Conservation (phyloP, 1,140 invertebrate species). For the Macrocentrus cingulum region DNA sequence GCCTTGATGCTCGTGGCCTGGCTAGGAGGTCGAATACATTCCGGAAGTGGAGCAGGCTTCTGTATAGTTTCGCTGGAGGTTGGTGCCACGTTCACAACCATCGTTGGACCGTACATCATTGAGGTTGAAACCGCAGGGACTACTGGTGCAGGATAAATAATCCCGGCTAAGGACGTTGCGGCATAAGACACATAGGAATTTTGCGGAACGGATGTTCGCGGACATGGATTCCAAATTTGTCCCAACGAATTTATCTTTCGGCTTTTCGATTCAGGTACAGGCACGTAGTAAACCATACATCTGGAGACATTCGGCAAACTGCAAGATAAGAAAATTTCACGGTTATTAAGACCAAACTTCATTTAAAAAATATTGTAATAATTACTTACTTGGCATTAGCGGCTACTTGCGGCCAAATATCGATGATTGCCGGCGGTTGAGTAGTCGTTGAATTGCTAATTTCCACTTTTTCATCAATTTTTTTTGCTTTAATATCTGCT, state of each 20-base stretch:
- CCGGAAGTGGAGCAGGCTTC: neutral
- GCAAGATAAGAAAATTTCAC: neutral
- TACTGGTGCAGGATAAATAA: conserved; percentile 62
- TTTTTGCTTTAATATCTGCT: conserved; percentile 18
- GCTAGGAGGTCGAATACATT: conserved; percentile 55
- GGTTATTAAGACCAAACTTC: conserved; percentile 2
- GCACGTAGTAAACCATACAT: conserved; percentile 63
- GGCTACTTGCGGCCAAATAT: conserved; percentile 66
- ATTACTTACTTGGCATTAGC: conserved; percentile 27
- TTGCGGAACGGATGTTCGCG: neutral
- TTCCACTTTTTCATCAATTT: conserved; percentile 29
- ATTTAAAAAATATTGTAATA: conserved; percentile 24
- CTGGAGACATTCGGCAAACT: conserved; percentile 25
- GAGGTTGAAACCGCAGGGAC: conserved; percentile 42
- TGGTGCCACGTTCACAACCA: conserved; percentile 41
- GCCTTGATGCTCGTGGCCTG: conserved; percentile 66
- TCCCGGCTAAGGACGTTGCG: conserved; percentile 48
- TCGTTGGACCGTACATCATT: conserved; percentile 57
- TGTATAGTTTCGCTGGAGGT: conserved; percentile 6
- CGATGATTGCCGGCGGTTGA: conserved; percentile 48
- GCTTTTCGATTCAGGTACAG: conserved; percentile 43
- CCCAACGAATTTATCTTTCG: conserved; percentile 5
- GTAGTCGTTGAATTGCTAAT: conserved; percentile 29
- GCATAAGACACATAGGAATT: conserved; percentile 53
- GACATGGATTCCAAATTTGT: conserved; percentile 37